Percentiles rank a stretch among this genome's conserved stretches.
phyloP scores from a whole-genome alignment of 2,888 invertebrate genomes.

The Drosophila rubida region DNA sequence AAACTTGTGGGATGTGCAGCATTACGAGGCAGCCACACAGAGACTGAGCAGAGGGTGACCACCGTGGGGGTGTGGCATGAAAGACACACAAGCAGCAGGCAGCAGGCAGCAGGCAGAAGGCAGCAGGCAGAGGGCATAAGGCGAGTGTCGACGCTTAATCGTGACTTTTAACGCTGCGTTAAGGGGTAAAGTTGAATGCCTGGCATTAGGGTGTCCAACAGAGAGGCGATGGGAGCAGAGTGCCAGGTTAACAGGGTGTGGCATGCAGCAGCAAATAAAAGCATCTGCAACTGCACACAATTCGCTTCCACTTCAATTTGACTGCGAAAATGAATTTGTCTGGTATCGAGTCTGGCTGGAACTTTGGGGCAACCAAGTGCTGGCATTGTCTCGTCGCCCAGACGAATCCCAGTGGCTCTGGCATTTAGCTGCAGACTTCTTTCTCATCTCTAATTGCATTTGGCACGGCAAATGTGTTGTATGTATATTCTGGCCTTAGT shows the following conservation, averaged over 20 bases:
- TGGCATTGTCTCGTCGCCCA: background rate
- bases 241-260: conserved; percentile 31
- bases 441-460: conserved; percentile 63
- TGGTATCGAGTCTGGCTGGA: background rate
- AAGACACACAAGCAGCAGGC: no score
- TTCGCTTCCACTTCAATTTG: no score
- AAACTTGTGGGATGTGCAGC: conserved; percentile 37
- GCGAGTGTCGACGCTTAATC: conserved; percentile 56
- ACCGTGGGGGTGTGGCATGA: background rate
- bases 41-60: background rate
- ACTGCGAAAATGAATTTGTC: no score
- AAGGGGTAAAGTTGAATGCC: conserved; percentile 47
- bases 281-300: conserved; percentile 30
- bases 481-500: conserved; percentile 30
- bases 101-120: background rate
- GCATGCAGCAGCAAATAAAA: conserved; percentile 20
- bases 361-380: no score
- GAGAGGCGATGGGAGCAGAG: background rate
- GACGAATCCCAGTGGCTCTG: conserved; percentile 61
- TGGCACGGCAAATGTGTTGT: conserved; percentile 41
- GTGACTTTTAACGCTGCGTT: conserved; percentile 73
- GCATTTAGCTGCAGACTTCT: conserved; percentile 61
- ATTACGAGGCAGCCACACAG: background rate
- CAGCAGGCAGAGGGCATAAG: conserved; percentile 7
- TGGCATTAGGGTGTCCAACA: conserved; percentile 47